These are phyloP conservation scores for Nettapus auritus DNA, from an alignment of 2,113 vertebrate genomes.

Conservation along the genomic window DNA sequence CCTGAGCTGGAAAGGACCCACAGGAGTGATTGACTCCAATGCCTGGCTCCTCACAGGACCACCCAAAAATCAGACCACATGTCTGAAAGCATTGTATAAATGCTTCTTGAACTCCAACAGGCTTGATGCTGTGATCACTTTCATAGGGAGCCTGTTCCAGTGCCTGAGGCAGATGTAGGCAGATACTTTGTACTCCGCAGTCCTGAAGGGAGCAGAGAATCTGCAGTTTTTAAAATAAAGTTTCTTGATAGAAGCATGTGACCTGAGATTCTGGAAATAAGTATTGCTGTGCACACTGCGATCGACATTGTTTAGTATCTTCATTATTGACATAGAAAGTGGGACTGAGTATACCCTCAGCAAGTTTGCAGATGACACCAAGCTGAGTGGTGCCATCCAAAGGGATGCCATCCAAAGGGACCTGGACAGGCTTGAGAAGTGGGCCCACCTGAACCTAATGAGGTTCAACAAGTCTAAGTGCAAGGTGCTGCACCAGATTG, in stretches of 20 bases:
- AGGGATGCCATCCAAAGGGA: too few species aligned
- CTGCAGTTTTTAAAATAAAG: not conserved
- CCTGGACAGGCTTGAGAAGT: too few species aligned
- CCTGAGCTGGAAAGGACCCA: not conserved
- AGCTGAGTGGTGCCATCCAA: too few species aligned
- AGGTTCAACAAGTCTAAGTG: too few species aligned
- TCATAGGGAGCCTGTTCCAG: not conserved
- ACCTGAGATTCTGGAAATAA: not conserved
- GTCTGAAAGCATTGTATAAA: not conserved
- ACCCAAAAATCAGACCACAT: not conserved
- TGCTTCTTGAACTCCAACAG: not conserved
- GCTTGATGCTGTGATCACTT: not conserved
- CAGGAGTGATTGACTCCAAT: not conserved
- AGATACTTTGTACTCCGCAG: not conserved
- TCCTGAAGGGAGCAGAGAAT: not conserved
- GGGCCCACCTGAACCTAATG: too few species aligned
- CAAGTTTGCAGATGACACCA: too few species aligned
- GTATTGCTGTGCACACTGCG: fast-evolving
- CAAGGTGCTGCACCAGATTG: too few species aligned
- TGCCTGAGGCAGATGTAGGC: not conserved
- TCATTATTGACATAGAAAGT: too few species aligned
- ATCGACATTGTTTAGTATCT: too few species aligned
- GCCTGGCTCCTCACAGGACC: not conserved
- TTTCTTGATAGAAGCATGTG: not conserved
- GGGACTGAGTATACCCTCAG: too few species aligned